Percentiles rank a stretch among this genome's conserved stretches.
These are phyloP conservation scores for Gymnocheta viridis DNA, from an alignment of 2,888 invertebrate genomes.

Conservation along the genomic window DNA sequence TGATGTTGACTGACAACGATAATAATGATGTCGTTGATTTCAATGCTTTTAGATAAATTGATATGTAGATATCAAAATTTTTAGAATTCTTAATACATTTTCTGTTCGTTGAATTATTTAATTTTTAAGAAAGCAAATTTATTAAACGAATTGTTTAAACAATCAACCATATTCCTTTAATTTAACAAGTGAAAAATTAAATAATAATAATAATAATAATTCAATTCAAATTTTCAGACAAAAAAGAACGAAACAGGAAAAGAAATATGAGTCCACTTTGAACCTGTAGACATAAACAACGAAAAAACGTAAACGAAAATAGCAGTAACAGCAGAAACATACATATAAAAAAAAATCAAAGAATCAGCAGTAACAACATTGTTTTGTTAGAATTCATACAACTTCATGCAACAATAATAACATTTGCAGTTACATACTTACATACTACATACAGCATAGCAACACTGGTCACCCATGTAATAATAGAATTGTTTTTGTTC, in stretches of 20 bases:
- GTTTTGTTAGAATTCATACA: conserved; percentile 27
- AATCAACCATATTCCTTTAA: conserved; percentile 2
- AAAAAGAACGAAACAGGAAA: conserved; percentile 21
- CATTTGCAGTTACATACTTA: conserved; percentile 2
- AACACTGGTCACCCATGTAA: conserved; percentile 42
- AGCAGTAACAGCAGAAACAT: conserved; percentile 25
- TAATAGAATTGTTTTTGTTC: conserved; percentile 22
- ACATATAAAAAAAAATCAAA: conserved; percentile 18
- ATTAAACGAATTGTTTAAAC: conserved; percentile 10
- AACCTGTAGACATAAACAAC: conserved; percentile 47
- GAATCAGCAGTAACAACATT: conserved; percentile 52
- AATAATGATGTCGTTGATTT: conserved; percentile 23
- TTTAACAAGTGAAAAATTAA: conserved; percentile 26
- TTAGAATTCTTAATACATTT: not conserved
- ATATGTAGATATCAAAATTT: not conserved
- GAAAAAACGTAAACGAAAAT: conserved; percentile 15
- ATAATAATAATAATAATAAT: too few species aligned
- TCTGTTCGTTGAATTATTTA: not conserved
- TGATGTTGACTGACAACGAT: conserved; percentile 11
- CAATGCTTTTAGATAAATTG: not conserved
- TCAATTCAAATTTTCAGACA: conserved; percentile 14
- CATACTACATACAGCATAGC: conserved; percentile 10
- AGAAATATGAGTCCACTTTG: conserved; percentile 60
- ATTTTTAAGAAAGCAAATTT: not conserved
- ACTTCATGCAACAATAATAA: conserved; percentile 16